phyloP scores from a whole-genome alignment of 2,888 invertebrate species.

The Amblyjoppa proteus region DNA sequence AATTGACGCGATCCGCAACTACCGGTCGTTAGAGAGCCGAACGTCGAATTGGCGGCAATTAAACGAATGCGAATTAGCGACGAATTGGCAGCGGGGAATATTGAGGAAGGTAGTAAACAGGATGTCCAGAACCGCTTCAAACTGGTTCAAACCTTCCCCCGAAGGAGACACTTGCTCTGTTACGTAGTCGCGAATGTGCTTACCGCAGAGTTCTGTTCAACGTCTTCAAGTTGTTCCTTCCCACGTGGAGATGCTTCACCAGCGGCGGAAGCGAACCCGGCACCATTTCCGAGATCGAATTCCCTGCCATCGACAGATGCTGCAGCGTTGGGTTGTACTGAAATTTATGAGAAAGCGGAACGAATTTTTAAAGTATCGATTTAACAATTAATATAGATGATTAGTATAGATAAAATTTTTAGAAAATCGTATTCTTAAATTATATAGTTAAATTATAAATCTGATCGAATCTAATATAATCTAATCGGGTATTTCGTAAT shows the following conservation, averaged over 20 bases:
- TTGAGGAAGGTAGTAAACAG: conserved; percentile 73
- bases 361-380: neutral
- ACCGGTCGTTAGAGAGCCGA: conserved; percentile 49
- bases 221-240: conserved; percentile 90
- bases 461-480: too few relatives aligned
- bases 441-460: too few relatives aligned
- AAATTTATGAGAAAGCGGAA: conserved; percentile 1
- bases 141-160: conserved; percentile 59
- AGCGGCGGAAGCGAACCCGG: conserved; percentile 90
- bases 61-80: conserved; percentile 64
- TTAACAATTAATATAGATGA: neutral
- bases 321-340: conserved; percentile 88
- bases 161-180: conserved; percentile 6
- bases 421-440: too few relatives aligned
- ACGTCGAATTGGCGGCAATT: conserved; percentile 50
- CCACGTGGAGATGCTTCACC: conserved; percentile 90
- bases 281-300: conserved; percentile 91
- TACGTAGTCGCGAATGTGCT: conserved; percentile 45
- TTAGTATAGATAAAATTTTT: too few relatives aligned
- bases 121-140: conserved; percentile 70
- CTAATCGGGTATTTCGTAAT: too few relatives aligned
- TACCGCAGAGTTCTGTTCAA: conserved; percentile 92
- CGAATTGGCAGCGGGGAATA: conserved; percentile 70
- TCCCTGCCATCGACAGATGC: conserved; percentile 91
- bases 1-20: conserved; percentile 36